Conservation (phyloP, 1,140 invertebrate species). For the Zaprionus capensis region DNA sequence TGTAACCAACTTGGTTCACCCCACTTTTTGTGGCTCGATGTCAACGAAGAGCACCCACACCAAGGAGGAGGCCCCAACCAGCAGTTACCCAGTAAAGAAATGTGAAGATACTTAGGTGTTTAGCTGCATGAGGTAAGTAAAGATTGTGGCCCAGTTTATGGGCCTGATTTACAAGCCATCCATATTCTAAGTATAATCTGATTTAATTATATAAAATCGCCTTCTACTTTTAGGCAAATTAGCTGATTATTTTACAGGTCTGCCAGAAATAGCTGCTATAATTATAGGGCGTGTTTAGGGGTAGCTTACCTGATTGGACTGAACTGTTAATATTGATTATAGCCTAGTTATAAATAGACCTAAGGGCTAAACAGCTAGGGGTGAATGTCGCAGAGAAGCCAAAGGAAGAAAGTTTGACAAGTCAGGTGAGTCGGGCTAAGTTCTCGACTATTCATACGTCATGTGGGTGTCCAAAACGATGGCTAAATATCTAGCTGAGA, state of each 20-base stretch:
- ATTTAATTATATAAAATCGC: neutral
- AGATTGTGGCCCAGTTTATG: no score
- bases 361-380: neutral
- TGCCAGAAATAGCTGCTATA: neutral
- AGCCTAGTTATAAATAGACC: neutral
- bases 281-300: neutral
- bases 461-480: neutral
- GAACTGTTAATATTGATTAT: constrained; percentile 3
- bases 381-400: neutral
- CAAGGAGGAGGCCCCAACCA: neutral
- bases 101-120: neutral
- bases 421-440: neutral
- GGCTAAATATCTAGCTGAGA: no score
- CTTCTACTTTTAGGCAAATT: neutral
- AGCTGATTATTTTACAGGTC: neutral
- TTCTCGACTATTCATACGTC: neutral
- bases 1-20: neutral
- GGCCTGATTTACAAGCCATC: no score
- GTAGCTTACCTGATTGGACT: neutral
- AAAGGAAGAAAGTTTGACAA: neutral
- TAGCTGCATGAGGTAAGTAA: no score
- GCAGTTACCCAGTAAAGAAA: neutral
- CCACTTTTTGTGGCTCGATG: neutral
- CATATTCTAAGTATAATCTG: neutral
- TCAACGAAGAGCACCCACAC: neutral